These are phyloP conservation scores for Leptopterna dolabrata DNA, from an alignment of 2,888 invertebrate genomes.

Conservation along the genomic window DNA sequence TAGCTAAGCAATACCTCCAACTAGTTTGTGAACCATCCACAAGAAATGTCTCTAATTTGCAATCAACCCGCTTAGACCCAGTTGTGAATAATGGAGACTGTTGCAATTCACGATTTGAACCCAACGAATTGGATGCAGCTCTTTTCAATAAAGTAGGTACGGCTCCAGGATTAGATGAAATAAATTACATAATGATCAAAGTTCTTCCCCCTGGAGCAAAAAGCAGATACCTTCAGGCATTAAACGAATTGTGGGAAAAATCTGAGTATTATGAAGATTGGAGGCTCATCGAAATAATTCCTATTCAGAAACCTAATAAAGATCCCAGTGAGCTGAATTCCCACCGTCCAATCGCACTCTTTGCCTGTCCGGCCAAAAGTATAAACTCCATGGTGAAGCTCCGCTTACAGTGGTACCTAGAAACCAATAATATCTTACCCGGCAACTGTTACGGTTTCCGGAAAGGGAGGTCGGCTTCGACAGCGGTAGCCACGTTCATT, in stretches of 20 bases:
- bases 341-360: constrained; percentile 58
- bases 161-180: neutral
- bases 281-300: constrained; percentile 55
- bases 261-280: constrained; percentile 41
- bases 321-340: constrained; percentile 25
- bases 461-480: neutral
- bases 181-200: neutral
- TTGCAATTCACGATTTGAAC: neutral
- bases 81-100: no score
- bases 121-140: neutral
- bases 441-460: no score
- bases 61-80: no score
- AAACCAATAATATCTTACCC: neutral
- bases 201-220: neutral
- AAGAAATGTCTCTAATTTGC: no score
- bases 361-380: neutral
- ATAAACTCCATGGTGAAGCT: no score
- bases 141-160: neutral
- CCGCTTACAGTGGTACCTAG: neutral
- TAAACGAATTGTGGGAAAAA: neutral
- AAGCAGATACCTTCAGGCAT: neutral
- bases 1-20: no score
- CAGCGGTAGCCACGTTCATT: neutral
- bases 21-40: no score
- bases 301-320: constrained; percentile 57